Conservation (phyloP, 2,888 invertebrate genomes). For the Phyllotreta cruciferae region DNA sequence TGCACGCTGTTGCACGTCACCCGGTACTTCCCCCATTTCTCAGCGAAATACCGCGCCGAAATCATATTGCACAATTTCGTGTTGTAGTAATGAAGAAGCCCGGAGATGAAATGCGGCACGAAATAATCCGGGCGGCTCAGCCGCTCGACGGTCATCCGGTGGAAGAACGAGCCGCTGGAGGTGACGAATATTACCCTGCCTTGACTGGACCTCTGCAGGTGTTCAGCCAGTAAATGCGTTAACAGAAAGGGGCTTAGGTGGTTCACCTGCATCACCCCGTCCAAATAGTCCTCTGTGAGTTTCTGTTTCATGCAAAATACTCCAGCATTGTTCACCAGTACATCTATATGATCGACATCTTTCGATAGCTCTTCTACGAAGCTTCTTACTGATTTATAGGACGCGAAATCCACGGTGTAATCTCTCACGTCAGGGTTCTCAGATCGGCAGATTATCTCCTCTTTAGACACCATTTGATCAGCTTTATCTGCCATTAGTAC, state of each 20-base stretch:
- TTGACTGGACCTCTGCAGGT: slow-evolving; percentile 37
- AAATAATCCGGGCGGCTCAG: slow-evolving; percentile 33
- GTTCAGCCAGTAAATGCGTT: slow-evolving; percentile 66
- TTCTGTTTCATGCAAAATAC: slow-evolving; percentile 60
- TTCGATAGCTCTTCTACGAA: slow-evolving; percentile 67
- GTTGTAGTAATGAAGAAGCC: slow-evolving; percentile 44
- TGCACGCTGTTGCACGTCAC: slow-evolving; percentile 44
- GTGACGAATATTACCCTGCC: slow-evolving; percentile 41
- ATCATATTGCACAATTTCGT: slow-evolving; percentile 48
- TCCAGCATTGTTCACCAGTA: slow-evolving; percentile 70
- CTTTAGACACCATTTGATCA: slow-evolving; percentile 46
- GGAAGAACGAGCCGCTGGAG: slow-evolving; percentile 38
- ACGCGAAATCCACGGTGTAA: slow-evolving; percentile 60
- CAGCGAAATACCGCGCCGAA: slow-evolving; percentile 39
- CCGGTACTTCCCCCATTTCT: slow-evolving; percentile 31
- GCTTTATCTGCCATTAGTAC: slow-evolving; percentile 62
- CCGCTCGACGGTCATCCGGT: slow-evolving; percentile 30
- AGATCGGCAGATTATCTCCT: slow-evolving; percentile 46
- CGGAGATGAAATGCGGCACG: slow-evolving; percentile 34
- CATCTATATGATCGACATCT: slow-evolving; percentile 63
- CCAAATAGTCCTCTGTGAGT: slow-evolving; percentile 67
- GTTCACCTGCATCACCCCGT: slow-evolving; percentile 71
- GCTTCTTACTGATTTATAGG: slow-evolving; percentile 59
- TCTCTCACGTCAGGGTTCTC: slow-evolving; percentile 50
- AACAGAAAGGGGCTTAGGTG: slow-evolving; percentile 74